Conservation (phyloP, 2,888 invertebrate species). For the Punctoribates punctum region DNA sequence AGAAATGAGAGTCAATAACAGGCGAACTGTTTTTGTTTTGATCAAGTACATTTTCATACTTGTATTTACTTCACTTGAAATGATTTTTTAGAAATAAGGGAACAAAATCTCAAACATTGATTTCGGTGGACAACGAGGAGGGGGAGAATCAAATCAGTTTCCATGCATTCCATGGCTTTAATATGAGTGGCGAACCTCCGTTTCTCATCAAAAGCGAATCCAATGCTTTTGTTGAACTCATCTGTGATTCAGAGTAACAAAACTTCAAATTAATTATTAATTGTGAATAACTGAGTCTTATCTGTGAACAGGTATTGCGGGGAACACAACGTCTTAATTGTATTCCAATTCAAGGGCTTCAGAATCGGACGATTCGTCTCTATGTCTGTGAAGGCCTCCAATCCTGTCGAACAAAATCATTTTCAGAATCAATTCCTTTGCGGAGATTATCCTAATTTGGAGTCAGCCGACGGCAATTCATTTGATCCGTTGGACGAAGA, state of each 20-base stretch:
- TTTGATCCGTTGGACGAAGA: neutral
- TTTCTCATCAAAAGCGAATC: neutral
- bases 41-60: neutral
- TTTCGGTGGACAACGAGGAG: neutral
- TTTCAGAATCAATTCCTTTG: no score
- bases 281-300: no score
- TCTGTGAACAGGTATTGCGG: conserved; percentile 1
- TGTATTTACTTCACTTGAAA: no score
- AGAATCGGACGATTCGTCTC: neutral
- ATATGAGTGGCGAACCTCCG: no score
- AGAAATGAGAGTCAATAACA: neutral
- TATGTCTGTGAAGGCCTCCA: neutral
- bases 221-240: neutral
- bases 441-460: no score
- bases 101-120: neutral
- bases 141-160: neutral
- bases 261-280: no score
- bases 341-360: neutral
- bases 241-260: neutral
- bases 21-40: neutral
- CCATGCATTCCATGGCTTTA: neutral
- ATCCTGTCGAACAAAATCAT: no score
- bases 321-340: neutral
- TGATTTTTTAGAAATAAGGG: neutral
- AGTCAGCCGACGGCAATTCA: no score